Evolutionary conservation across 2,113 vertebrate genomes (phyloP).

Genomic region (Gopherus flavomarginatus): DNA sequence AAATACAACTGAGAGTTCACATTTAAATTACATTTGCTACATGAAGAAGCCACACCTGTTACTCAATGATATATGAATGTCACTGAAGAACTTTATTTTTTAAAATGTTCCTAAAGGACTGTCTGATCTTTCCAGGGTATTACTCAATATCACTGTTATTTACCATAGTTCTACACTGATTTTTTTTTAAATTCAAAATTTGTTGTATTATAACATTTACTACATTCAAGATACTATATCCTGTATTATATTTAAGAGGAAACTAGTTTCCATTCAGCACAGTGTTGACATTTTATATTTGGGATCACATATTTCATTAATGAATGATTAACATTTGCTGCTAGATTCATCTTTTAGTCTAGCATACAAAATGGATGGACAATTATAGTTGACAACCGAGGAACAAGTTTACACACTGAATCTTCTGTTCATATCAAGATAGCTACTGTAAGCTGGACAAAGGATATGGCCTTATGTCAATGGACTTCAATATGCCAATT

Average conservation of each 20-base stretch:
- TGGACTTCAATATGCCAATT: neutral
- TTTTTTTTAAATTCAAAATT: neutral
- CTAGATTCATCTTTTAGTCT: neutral
- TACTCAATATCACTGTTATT: neutral
- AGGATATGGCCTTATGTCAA: neutral
- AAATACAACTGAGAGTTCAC: neutral
- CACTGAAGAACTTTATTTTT: neutral
- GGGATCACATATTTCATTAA: neutral
- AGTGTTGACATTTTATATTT: neutral
- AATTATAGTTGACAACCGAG: neutral
- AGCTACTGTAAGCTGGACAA: rapidly evolving
- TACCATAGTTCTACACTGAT: neutral
- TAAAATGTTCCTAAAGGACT: neutral
- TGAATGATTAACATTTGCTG: neutral
- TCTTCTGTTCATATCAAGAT: rapidly evolving
- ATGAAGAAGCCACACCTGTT: neutral
- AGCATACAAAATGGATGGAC: neutral
- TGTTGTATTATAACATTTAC: neutral
- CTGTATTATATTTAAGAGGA: neutral
- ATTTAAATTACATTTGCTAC: constrained; percentile 16
- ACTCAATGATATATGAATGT: neutral
- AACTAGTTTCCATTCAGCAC: neutral
- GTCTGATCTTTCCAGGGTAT: constrained; percentile 14
- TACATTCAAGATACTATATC: neutral
- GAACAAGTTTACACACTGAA: neutral